Conservation (phyloP, 2,797 vertebrate genomes). For the Rhinogobio ventralis region DNA sequence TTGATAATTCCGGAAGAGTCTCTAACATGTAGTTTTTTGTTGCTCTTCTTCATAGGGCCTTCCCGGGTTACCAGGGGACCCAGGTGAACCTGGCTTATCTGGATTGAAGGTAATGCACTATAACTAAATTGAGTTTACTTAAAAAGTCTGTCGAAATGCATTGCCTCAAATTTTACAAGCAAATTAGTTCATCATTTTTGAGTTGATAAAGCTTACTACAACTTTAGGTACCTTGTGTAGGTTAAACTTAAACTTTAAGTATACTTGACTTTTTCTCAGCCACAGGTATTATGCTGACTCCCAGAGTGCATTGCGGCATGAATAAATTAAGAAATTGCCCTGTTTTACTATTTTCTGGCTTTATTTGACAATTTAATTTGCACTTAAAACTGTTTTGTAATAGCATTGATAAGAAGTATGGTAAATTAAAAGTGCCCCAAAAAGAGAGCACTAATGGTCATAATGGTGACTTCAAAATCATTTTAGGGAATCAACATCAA, state of each 20-base stretch:
- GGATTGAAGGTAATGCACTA: conserved; percentile 72
- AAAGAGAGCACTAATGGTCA: too few relatives aligned
- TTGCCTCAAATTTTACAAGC: not conserved
- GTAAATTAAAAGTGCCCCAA: too few relatives aligned
- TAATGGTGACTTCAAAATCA: too few relatives aligned
- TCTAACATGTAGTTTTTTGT: conserved; percentile 1
- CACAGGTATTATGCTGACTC: too few relatives aligned
- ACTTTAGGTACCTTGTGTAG: not conserved
- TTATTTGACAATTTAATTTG: not conserved
- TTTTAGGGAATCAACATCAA: too few relatives aligned
- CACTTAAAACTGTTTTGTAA: too few relatives aligned
- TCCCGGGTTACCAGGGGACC: conserved; percentile 75
- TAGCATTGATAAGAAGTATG: too few relatives aligned
- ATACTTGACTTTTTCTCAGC: not conserved
- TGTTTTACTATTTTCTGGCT: not conserved
- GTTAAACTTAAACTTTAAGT: not conserved
- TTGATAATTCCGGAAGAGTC: not conserved
- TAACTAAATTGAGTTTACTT: not conserved
- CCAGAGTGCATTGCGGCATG: too few relatives aligned
- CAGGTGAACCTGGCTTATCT: conserved; percentile 62
- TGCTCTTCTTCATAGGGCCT: conserved; percentile 67
- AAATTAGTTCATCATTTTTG: not conserved
- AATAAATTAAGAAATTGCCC: not conserved
- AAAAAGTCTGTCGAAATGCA: not conserved
- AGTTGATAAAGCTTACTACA: not conserved